Evolutionary conservation across 37 sponge, comb jelly and placozoan species (phyloP).

Genomic region (Halichondria panicea): DNA sequence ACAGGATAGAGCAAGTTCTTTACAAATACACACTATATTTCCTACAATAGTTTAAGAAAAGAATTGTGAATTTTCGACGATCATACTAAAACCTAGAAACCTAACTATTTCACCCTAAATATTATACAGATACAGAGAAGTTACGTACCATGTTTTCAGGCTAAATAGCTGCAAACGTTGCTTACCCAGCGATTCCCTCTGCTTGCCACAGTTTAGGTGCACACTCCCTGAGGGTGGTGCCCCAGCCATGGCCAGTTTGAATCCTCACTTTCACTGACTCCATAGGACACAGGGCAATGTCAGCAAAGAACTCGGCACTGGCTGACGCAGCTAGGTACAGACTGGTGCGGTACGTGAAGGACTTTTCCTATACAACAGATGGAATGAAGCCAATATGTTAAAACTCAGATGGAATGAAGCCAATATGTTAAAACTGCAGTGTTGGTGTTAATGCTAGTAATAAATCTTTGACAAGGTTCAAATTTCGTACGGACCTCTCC

Average conservation of each 20-base stretch:
- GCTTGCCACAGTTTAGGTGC: constrained; percentile 82
- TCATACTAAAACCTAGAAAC: too few relatives aligned
- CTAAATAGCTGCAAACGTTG: background rate
- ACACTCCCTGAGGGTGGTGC: constrained; percentile 88
- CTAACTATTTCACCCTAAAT: too few relatives aligned
- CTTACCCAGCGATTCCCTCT: constrained; percentile 90
- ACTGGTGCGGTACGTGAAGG: constrained; percentile 89
- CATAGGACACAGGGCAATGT: constrained; percentile 98
- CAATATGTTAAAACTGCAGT: background rate
- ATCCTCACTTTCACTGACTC: constrained; percentile 98
- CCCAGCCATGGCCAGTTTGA: constrained; percentile 93
- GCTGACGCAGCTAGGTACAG: constrained; percentile 98
- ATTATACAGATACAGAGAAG: too few relatives aligned
- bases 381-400: background rate
- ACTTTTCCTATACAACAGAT: constrained; percentile 56
- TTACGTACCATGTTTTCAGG: too few relatives aligned
- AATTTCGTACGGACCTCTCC: constrained; percentile 75
- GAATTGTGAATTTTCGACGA: too few relatives aligned
- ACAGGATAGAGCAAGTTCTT: too few relatives aligned
- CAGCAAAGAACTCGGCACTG: constrained; percentile 99
- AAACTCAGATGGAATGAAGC: background rate
- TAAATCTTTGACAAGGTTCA: background rate
- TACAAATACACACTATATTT: too few relatives aligned
- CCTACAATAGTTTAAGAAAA: too few relatives aligned
- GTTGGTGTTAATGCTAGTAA: background rate